These are phyloP conservation scores for Hemistola chrysoprasaria DNA, from an alignment of 2,888 invertebrate species.

Conservation along the genomic window DNA sequence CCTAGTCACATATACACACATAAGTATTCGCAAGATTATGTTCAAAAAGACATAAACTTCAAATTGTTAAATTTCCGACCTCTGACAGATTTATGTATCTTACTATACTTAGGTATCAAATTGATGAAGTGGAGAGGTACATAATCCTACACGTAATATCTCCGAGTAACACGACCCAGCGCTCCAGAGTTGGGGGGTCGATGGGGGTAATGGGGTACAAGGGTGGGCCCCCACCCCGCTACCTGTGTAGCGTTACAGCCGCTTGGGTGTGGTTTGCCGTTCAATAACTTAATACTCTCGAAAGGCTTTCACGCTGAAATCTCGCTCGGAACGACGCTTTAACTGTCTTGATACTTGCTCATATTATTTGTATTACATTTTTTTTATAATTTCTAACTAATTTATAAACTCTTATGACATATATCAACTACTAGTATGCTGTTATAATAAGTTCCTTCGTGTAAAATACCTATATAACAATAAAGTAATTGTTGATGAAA, in stretches of 20 bases:
- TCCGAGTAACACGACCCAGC: conserved; percentile 43
- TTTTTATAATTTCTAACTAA: conserved; percentile 7
- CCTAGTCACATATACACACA: too few relatives aligned
- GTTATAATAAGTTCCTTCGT: too few relatives aligned
- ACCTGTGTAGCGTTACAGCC: conserved; percentile 72
- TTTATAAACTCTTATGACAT: conserved; percentile 8
- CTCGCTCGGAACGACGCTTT: conserved; percentile 56
- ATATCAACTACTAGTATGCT: neutral
- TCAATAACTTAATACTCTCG: conserved; percentile 82
- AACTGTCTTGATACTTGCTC: conserved; percentile 48
- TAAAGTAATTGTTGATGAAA: too few relatives aligned
- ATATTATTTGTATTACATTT: conserved; percentile 14
- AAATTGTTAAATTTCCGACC: too few relatives aligned
- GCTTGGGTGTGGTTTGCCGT: conserved; percentile 82
- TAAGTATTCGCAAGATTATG: too few relatives aligned
- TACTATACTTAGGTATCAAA: neutral
- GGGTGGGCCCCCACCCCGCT: conserved; percentile 34
- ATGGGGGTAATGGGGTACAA: conserved; percentile 21
- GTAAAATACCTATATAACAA: too few relatives aligned
- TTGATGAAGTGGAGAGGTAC: conserved; percentile 3
- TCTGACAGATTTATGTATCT: neutral
- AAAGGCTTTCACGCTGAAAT: conserved; percentile 81
- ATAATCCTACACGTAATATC: conserved; percentile 61
- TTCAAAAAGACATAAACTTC: too few relatives aligned
- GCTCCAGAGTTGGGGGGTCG: conserved; percentile 30